Evolutionary conservation across 2,888 invertebrate species (phyloP), one percentile per base, ranked within the genome.

Genomic region (Dasysyrphus albostriatus): DNA sequence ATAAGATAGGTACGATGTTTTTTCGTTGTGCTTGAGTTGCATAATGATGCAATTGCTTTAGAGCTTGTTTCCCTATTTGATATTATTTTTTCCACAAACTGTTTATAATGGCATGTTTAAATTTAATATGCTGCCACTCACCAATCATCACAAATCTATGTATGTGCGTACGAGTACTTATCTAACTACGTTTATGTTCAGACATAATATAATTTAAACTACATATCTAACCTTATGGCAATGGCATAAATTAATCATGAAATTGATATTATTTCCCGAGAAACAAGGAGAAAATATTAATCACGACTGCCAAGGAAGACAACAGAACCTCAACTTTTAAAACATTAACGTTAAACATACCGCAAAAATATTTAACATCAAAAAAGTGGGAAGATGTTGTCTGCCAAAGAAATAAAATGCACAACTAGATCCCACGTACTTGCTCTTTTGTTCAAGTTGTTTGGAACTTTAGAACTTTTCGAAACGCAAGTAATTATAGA

Each of bases 21-120:
- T 29, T 54, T 54, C 54, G 54, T 54, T 54, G 29, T 54, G 54
- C 54, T 32, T 54, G 29, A 54, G 54, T 54, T 54, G 54, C 29
- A 54, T 49, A 44, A 44, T 44, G 44, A 44, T 42, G 42, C 42
- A 42, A 14, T 49, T 19, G 6, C n/a, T 29, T n/a, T 8, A 32
- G 32, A 54, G 29, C 14, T 54, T 54, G 29, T 54, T 29, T 54
- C 32, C 54, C 32, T 32, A 29, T 32, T 14, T n/a, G 2, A 54
- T 54, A 54, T 49, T 49, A 5, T 29, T 54, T 29, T n/a, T 44
- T 44, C n/a, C 14, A n/a, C n/a, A 44, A n/a, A n/a, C 7, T 12
- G 39, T 32, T 19, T 49, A 19, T 49, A 49, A 49, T 49, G 49
- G 19, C 49, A 24, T 19, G 9, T 19, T 49, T 49, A 19, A 49